Conservation (phyloP, 2,113 vertebrate species). For the Peromyscus polionotus region DNA sequence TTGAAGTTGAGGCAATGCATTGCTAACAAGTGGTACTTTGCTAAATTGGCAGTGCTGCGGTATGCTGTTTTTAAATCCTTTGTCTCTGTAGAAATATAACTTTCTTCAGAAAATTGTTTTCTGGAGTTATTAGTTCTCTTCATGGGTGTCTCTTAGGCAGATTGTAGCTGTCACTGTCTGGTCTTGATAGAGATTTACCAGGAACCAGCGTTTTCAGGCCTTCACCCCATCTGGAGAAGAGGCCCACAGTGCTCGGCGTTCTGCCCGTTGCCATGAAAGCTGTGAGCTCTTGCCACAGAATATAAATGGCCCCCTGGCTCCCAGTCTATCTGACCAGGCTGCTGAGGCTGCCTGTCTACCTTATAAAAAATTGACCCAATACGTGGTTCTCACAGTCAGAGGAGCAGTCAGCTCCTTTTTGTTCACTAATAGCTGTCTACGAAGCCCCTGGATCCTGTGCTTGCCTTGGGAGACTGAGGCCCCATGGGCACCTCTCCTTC, state of each 20-base stretch:
- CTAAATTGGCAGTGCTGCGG: rapidly evolving
- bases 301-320: rapidly evolving
- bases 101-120: background rate
- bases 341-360: background rate
- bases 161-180: background rate
- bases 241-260: rapidly evolving
- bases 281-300: rapidly evolving
- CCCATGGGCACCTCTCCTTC: too few species aligned
- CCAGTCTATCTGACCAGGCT: background rate
- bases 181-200: background rate
- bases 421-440: background rate
- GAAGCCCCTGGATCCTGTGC: background rate
- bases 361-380: background rate
- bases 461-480: background rate
- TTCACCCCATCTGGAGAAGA: background rate
- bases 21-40: rapidly evolving
- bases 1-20: background rate
- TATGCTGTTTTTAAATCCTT: background rate
- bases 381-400: rapidly evolving
- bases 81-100: background rate
- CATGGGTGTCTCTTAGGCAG: rapidly evolving
- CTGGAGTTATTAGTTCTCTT: background rate
- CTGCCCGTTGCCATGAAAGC: rapidly evolving
- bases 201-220: background rate
- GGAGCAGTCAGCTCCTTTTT: too few species aligned